A percentile compares a stretch with the other conserved stretches of the same genome.
Evolutionary conservation across 2,888 invertebrate species (phyloP).

Genomic region (Spodoptera exigua): DNA sequence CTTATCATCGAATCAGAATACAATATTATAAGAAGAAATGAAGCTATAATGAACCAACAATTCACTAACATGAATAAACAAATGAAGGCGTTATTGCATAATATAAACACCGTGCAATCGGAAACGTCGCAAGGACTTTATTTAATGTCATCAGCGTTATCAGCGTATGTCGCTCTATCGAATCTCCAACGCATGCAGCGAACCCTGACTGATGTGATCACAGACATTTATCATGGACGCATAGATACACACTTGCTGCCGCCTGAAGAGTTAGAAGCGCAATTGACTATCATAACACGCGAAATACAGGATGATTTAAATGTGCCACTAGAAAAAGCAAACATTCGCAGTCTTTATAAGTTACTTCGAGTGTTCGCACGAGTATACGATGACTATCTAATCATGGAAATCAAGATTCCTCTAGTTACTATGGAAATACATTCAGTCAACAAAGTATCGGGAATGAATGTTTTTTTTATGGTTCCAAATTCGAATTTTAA

Average conservation of each 20-base stretch:
- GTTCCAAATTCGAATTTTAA: too few species aligned
- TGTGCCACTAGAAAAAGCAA: conserved; percentile 1
- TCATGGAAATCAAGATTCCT: conserved; percentile 8
- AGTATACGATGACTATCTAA: conserved; percentile 4
- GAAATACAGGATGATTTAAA: conserved; percentile 2
- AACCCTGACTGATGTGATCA: background rate
- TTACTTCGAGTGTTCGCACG: conserved; percentile 1
- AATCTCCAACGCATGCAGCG: background rate
- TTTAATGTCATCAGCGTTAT: background rate
- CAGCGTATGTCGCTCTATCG: background rate
- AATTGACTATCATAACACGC: conserved; percentile 6
- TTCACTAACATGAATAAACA: too few species aligned
- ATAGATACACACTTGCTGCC: conserved; percentile 3
- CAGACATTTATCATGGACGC: conserved; percentile 3
- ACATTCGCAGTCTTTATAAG: background rate
- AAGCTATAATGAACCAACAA: too few species aligned
- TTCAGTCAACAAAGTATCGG: too few species aligned
- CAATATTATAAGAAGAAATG: too few species aligned
- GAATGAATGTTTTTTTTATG: too few species aligned
- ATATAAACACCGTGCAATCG: too few species aligned
- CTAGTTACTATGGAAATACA: too few species aligned
- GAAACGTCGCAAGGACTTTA: too few species aligned
- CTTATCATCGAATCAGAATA: too few species aligned
- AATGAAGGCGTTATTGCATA: too few species aligned
- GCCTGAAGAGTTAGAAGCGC: conserved; percentile 1